Evolutionary conservation across 2,113 vertebrate species (phyloP), one percentile per base, ranked within the genome.

Genomic region (Eleginops maclovinus): DNA sequence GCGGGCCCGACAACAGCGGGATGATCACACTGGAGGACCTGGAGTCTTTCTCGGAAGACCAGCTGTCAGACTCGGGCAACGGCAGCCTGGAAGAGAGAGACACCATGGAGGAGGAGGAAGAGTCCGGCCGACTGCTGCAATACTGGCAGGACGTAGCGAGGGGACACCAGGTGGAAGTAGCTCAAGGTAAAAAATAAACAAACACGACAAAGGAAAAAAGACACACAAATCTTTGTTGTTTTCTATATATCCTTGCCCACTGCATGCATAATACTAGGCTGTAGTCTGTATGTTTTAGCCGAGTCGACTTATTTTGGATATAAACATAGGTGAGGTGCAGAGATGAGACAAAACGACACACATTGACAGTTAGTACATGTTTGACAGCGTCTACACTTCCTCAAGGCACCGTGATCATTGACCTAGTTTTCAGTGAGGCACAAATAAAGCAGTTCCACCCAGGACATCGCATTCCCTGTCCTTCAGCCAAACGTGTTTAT

Each of bases 81-180:
- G 95, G 93, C 26, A 94, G 93, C 75, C 73, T 93, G 40, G 93
- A 95, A 15, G 94, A 91, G 9, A 92, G 80, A 4, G 90, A 93
- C 19, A 77, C 63, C 41, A 93, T 86, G 92, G 93, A 94, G 19
- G 94, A 93, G 26, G 77, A 84, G 16, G 91, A 94, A 9, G 21
- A 54, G 14, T 55, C 53, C 41, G 86, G 93, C 66, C 82, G 95
- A 9, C 93, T 97, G 76, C 94, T 97, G 12, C 91, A 87, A 31
- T 97, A 96, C 91, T 97, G 96, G 97, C 96, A 96, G 88, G 94
- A 95, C 72, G 94, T 95, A 17, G 96, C 95, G 17, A 74, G 97
- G 40, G 95, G 96, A 22, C 96, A 97, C 92, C 95, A 94, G 79
- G 96, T 97, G 82, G 95, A 97, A 22, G 96, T 97, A 66, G 88